Percentiles rank a stretch among this genome's conserved stretches.
phyloP scores from a whole-genome alignment of 2,888 invertebrate genomes.

The Tetranychus truncatus region DNA sequence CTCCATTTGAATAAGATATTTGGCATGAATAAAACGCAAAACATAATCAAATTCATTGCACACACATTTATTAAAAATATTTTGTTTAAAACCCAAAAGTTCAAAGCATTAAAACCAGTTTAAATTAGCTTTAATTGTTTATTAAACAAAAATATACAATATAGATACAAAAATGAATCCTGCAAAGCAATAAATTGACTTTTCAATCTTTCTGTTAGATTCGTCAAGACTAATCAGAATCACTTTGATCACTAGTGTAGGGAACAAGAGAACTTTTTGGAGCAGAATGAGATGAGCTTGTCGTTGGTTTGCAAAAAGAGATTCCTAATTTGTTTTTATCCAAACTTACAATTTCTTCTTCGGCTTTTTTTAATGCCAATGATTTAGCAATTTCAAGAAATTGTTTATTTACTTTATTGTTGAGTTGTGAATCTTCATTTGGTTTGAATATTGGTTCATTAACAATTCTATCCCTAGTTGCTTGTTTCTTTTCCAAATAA shows the following conservation, averaged over 20 bases:
- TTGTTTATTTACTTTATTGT: background rate
- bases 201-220: too few relatives aligned
- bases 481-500: background rate
- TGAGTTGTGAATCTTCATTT: background rate
- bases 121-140: too few relatives aligned
- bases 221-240: background rate
- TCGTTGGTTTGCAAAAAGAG: background rate
- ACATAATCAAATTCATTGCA: too few relatives aligned
- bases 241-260: background rate
- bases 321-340: background rate
- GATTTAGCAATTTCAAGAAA: background rate
- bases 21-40: too few relatives aligned
- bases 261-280: background rate
- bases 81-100: too few relatives aligned
- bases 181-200: too few relatives aligned
- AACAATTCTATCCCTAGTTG: background rate
- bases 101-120: too few relatives aligned
- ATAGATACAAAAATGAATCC: too few relatives aligned
- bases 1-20: too few relatives aligned
- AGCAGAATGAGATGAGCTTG: background rate
- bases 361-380: background rate
- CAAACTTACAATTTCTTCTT: background rate
- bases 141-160: too few relatives aligned
- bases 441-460: background rate
- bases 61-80: too few relatives aligned